Conservation (phyloP, 2,113 vertebrate species). For the Epinephelus moara region DNA sequence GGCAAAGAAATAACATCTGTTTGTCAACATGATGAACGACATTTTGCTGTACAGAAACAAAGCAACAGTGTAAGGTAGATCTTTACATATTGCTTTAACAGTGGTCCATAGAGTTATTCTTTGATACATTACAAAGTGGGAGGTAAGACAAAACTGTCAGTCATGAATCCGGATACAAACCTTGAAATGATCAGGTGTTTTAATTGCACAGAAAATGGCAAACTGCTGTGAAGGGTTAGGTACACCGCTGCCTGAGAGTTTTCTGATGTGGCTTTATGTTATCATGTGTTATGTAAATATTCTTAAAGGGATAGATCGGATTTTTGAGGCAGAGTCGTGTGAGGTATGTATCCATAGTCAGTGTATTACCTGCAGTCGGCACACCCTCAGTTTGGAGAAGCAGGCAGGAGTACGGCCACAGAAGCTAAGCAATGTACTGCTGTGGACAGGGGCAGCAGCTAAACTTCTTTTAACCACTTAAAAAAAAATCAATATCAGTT, state of each 20-base stretch:
- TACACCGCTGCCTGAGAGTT: slow-evolving; percentile 36
- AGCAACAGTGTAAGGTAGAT: slow-evolving; percentile 18
- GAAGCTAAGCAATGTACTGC: no score
- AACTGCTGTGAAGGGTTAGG: slow-evolving; percentile 14
- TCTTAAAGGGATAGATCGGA: background rate
- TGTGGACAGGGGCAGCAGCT: no score
- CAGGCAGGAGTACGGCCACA: no score
- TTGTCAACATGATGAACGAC: slow-evolving; percentile 16
- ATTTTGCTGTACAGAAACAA: slow-evolving; percentile 13
- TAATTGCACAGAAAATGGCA: slow-evolving; percentile 19
- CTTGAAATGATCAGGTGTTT: slow-evolving; percentile 13
- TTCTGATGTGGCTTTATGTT: slow-evolving; percentile 20
- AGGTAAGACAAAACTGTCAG: slow-evolving; percentile 10
- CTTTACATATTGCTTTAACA: slow-evolving; percentile 66
- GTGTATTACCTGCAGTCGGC: no score
- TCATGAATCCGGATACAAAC: slow-evolving; percentile 21
- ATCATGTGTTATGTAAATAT: slow-evolving; percentile 18
- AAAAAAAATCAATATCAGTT: no score
- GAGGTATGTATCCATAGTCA: background rate
- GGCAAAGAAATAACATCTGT: slow-evolving; percentile 8
- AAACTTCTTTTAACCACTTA: no score
- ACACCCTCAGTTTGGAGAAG: no score
- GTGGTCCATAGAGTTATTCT: slow-evolving; percentile 28
- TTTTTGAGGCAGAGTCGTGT: background rate
- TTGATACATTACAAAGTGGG: slow-evolving; percentile 19